phyloP scores from a whole-genome alignment of 2,113 vertebrate genomes.

The Dasyornis broadbenti region DNA sequence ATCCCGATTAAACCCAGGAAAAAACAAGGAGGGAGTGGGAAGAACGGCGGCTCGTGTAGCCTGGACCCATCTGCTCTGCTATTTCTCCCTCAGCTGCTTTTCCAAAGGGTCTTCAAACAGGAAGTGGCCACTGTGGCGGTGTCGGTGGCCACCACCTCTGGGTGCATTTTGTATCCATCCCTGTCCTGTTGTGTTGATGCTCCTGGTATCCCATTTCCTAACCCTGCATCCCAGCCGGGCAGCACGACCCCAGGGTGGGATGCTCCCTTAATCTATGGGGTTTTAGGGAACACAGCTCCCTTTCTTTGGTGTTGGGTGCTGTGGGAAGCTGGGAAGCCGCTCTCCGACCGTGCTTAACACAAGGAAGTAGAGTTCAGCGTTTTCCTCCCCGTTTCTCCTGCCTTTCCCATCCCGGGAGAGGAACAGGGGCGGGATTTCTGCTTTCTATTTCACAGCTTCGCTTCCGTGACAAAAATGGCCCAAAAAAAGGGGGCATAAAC shows the following conservation, averaged over 20 bases:
- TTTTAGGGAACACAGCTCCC: neutral
- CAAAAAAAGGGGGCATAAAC: neutral
- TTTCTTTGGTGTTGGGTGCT: neutral
- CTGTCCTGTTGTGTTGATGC: fast-evolving
- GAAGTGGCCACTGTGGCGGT: fast-evolving
- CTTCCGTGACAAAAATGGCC: neutral
- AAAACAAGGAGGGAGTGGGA: constrained; percentile 2
- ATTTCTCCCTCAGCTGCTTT: neutral
- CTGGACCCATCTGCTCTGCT: fast-evolving
- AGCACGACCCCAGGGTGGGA: neutral
- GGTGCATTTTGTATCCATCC: fast-evolving
- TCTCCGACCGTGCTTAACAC: fast-evolving
- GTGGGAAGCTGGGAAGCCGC: fast-evolving
- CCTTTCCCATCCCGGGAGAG: neutral
- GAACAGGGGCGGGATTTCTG: neutral
- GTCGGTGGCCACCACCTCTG: neutral
- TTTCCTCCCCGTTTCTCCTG: neutral
- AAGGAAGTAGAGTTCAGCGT: neutral
- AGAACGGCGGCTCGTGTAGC: fast-evolving
- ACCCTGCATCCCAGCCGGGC: neutral
- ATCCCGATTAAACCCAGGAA: constrained; percentile 17
- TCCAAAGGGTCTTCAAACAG: fast-evolving
- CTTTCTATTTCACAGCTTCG: neutral
- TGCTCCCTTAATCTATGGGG: fast-evolving
- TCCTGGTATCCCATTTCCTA: neutral